phyloP scores from a whole-genome alignment of 2,797 vertebrate genomes.

The Gadopsis bispinosus region DNA sequence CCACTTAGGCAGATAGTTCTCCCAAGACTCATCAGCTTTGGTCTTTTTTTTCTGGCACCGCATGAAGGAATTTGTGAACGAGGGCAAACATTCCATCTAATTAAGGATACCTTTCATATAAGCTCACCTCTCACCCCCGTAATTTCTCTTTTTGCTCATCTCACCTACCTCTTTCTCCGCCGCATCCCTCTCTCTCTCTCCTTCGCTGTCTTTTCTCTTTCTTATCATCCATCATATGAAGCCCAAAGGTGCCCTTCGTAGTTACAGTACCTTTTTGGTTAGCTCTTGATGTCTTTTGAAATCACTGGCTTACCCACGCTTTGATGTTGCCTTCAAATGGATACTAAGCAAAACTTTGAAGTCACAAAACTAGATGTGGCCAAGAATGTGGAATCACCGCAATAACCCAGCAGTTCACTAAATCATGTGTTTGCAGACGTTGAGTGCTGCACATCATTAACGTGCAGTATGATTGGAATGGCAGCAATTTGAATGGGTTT shows the following conservation, averaged over 20 bases:
- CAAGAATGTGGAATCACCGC: conserved; percentile 61
- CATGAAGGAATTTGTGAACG: conserved; percentile 79
- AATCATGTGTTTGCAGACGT: conserved; percentile 22
- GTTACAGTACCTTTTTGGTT: conserved; percentile 76
- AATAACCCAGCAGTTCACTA: conserved; percentile 19
- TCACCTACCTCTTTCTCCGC: conserved; percentile 15
- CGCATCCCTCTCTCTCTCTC: conserved; percentile 21
- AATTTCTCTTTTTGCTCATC: conserved; percentile 60
- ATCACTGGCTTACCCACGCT: conserved; percentile 70
- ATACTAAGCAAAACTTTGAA: conserved; percentile 74
- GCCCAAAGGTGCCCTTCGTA: conserved; percentile 78
- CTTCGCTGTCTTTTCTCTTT: conserved; percentile 54
- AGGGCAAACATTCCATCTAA: conserved; percentile 81
- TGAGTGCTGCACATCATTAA: conserved; percentile 38
- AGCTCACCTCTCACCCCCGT: conserved; percentile 59
- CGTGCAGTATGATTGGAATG: conserved; percentile 11
- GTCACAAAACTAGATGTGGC: conserved; percentile 65
- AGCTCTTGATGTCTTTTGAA: conserved; percentile 77
- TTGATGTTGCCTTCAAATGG: conserved; percentile 81
- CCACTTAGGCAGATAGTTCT: conserved; percentile 83
- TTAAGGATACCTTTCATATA: conserved; percentile 79
- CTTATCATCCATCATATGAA: conserved; percentile 79
- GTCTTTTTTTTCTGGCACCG: conserved; percentile 70
- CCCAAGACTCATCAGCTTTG: conserved; percentile 78
- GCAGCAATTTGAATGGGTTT: conserved; percentile 45